Evolutionary conservation across 2,113 vertebrate genomes (phyloP), one percentile per base, ranked within the genome.

Genomic region (Manacus vitellinus): DNA sequence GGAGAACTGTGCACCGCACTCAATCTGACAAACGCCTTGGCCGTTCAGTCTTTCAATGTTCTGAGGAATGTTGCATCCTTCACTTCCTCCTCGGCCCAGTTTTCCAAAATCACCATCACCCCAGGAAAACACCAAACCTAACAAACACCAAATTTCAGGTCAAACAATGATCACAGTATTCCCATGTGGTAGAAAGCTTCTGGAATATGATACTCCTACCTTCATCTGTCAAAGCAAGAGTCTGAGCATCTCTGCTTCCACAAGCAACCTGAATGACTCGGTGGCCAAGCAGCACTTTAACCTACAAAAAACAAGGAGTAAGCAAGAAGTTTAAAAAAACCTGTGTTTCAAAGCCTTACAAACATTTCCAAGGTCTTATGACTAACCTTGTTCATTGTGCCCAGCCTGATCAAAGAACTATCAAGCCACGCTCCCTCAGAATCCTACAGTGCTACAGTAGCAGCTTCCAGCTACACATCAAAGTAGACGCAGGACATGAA

Each of bases 101-200:
- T 99, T 99, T 71, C 99, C 99, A 94, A 99, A 99, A 85, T 99
- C 99, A 23, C 99, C 99, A 56, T 99, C 99, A 30, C 99, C 99
- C 99, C 99, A 99, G 63, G 99, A 99, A 97, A 99, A 99, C 85
- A 99, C 99, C 98, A 99, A 95, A 23, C 99, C 99, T 99, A 92
- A 41, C 35, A 95, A 92, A 95, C 55, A 95, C 20, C 92, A 75
- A 94, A 51, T 21, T 7, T 31, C 9, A 80, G n/a, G 80, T 98
- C 22, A 95, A 74, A 75, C 13, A 63, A 80, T 4, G 23, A 62
- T 72, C 49, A 43, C 9, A 23, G 47, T 22, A 71, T 8, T 65
- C 5, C 22, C 12, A 21, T 1, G 6, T 1, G 5, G 30, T 39
- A 65, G n/a, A 62, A 78, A 52, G 20, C 3, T 68, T 31, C 39